Percentiles rank a stretch among this genome's conserved stretches.
phyloP scores from a whole-genome alignment of 2,113 vertebrate species.

The Pomatorhinus ruficollis region DNA sequence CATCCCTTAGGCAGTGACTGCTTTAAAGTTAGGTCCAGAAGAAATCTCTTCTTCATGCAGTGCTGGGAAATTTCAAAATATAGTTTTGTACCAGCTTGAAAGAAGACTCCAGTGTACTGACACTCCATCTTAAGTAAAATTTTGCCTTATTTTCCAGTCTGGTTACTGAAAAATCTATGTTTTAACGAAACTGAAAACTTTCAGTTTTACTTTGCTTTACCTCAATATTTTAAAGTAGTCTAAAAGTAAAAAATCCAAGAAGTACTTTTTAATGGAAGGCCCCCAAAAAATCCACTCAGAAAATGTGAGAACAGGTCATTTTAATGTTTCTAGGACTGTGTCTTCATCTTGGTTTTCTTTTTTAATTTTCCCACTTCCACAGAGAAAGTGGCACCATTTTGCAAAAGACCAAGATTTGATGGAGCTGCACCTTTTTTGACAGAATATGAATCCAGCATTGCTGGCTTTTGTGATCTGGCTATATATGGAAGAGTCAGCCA shows the following conservation, averaged over 20 bases:
- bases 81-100: background rate
- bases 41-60: background rate
- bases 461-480: background rate
- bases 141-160: background rate
- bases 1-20: background rate
- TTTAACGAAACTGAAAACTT: background rate
- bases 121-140: background rate
- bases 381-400: background rate
- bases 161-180: background rate
- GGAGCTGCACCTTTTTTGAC: background rate
- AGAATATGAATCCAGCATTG: background rate
- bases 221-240: background rate
- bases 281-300: background rate
- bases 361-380: background rate
- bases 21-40: background rate
- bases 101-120: background rate
- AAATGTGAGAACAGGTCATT: background rate
- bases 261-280: background rate
- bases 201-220: background rate
- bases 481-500: background rate
- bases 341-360: background rate
- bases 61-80: background rate
- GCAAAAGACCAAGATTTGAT: background rate
- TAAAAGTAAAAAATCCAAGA: background rate
- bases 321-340: background rate